Base-by-base conservation (phyloP, 1,140 invertebrate species). In the Temnothorax longispinosus region DNA sequence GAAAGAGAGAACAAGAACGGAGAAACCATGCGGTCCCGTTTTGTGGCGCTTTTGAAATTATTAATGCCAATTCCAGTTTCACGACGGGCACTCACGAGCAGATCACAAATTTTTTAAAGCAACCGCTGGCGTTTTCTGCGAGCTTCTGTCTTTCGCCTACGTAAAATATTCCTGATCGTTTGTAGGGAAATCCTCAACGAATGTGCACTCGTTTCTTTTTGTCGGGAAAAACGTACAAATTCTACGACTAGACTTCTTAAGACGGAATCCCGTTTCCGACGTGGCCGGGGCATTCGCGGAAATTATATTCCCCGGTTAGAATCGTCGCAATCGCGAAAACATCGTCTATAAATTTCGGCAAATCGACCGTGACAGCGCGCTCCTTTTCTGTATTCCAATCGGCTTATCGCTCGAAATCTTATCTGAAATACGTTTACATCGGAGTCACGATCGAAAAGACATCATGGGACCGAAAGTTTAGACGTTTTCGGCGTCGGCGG, bases 51-150 rank as follows among this genome's bases (percentile, higher is more conserved):
- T 58, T 85, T 54, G 74, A 86, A 88, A 88, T 88, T 88, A 86
- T 88, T 86, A 86, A 88, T 86, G 67, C 32, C 75, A 50, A 80
- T 88, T 88, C 52, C 47, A 10, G 64, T 75, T 52, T 13, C 69
- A 21, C 47, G 71, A 65, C 41, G 47, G 11, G 15, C 50, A 50
- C 71, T 76, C 72, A 56, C 71, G 50, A 38, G 81, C 80, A 60
- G 27, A 62, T 38, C 62, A 67, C 50, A 54, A 85, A 77, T 76
- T 87, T 87, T 69, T 87, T 75, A 85, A 76, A 47, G 10, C 86
- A 65, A 84, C 69, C 52, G 15, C 52, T 27, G 27, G 27, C 52
- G 38, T 35, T 58, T 78, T 27, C 32, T 50, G 52, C 35, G 67
- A 52, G 27, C 32, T 69, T 32, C 62, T 44, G 67, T 56, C 74